Conservation (phyloP, 2,888 invertebrate species). For the Nymphalis c-album region DNA sequence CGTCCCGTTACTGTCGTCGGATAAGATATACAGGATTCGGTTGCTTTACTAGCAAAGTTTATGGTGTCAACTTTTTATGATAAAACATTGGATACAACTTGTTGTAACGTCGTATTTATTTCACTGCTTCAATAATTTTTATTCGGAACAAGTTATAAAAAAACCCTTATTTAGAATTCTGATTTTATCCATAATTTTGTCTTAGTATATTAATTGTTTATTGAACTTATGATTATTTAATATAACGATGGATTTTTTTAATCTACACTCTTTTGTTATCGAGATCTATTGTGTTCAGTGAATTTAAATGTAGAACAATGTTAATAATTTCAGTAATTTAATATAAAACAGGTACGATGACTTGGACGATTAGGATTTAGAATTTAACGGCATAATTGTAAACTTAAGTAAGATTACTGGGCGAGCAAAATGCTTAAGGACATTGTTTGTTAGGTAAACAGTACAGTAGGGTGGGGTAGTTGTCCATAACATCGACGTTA, state of each 20-base stretch:
- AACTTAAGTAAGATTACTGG: slow-evolving; percentile 39
- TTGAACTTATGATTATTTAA: too few relatives aligned
- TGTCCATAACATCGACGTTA: slow-evolving; percentile 65
- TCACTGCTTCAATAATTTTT: slow-evolving; percentile 13
- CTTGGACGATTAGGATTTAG: background rate
- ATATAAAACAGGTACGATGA: background rate
- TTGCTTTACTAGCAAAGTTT: slow-evolving; percentile 37
- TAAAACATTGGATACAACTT: slow-evolving; percentile 28
- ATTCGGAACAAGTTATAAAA: too few relatives aligned
- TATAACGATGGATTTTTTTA: too few relatives aligned
- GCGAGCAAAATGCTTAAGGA: slow-evolving; percentile 66
- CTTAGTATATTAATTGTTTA: too few relatives aligned
- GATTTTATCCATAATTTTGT: too few relatives aligned
- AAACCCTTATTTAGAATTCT: too few relatives aligned
- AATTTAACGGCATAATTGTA: slow-evolving; percentile 15
- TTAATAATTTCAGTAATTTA: background rate
- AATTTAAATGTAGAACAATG: background rate
- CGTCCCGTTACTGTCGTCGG: slow-evolving; percentile 58
- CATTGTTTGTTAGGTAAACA: slow-evolving; percentile 72
- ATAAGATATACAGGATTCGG: slow-evolving; percentile 61
- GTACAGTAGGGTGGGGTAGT: slow-evolving; percentile 50
- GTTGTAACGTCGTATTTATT: slow-evolving; percentile 21
- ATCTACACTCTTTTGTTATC: too few relatives aligned
- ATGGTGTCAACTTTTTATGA: slow-evolving; percentile 35
- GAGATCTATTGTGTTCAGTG: too few relatives aligned